Evolutionary conservation across 1,140 invertebrate species (phyloP), one percentile per base, ranked within the genome.

Genomic region (Magallana gigas): DNA sequence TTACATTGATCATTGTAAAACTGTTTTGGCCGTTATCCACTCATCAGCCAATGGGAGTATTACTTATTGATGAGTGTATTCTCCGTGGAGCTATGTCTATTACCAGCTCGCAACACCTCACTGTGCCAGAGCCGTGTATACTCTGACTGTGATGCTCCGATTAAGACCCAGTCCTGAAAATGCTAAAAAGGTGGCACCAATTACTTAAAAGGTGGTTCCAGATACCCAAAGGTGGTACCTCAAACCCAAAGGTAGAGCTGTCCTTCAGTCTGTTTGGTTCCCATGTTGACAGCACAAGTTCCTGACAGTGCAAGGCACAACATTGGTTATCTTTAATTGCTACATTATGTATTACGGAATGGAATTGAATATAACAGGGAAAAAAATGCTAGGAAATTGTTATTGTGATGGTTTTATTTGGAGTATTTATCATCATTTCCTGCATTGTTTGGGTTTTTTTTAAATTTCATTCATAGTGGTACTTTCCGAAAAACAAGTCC

Each of bases 1-100:
- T 76, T 18, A 36, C 68, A 76, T 76, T 76, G 68, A 76, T 76
- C 68, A 76, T 36, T 18, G 68, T 76, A 29, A 23, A 76, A 76
- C 68, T 76, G 68, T 76, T 76, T 76, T 76, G 23, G 14, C 23
- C 68, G 36, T 76, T 76, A 76, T 76, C 23, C 23, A 29, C 23
- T 76, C 68, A 18, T n/a, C 60, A 12, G n/a, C n/a, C 14, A 62
- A 62, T 62, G 60, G 60, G 18, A 48, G 68, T 76, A 76, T 76
- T 76, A 76, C 18, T 76, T 29, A 76, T 76, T 76, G 68, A 76
- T 76, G 68, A 76, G 23, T 12, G 8, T 29, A 11, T 76, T 76
- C 68, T 36, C 12, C 5, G 6, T 8, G 36, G 23, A 76, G 68
- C 23, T 29, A 29, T 76, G 68, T 76, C 23, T 76, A 29, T 8